Evolutionary conservation across 2,797 vertebrate species (phyloP).

Genomic region (Galaxias olidus): DNA sequence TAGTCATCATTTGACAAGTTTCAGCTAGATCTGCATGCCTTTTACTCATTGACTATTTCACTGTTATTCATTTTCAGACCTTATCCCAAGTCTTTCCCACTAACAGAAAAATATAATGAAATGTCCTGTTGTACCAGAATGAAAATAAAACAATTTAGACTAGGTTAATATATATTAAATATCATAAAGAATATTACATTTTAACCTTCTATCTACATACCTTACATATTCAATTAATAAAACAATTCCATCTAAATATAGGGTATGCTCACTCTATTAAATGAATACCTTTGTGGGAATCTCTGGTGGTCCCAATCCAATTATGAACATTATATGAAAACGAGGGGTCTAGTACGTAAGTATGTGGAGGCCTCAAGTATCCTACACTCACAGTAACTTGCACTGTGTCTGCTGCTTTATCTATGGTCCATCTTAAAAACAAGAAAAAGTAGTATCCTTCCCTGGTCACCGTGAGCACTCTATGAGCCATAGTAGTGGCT

Average conservation of each 20-base stretch:
- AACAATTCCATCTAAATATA: neutral
- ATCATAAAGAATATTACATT: neutral
- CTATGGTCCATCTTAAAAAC: too few species aligned
- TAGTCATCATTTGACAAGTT: slow-evolving; percentile 24
- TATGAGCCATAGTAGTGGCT: neutral
- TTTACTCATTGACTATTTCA: slow-evolving; percentile 28
- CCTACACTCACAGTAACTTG: too few species aligned
- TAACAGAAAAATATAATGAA: neutral
- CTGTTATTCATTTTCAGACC: neutral
- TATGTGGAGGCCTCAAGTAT: too few species aligned
- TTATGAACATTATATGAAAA: too few species aligned
- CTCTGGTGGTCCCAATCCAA: too few species aligned
- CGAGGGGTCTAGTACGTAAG: too few species aligned
- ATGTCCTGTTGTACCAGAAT: too few species aligned
- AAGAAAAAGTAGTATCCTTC: too few species aligned
- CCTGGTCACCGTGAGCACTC: slow-evolving; percentile 9
- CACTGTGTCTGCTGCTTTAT: too few species aligned
- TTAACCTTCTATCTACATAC: slow-evolving; percentile 6
- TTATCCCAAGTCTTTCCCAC: neutral
- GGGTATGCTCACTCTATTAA: neutral
- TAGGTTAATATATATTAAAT: too few species aligned
- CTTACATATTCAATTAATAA: neutral
- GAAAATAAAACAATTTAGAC: too few species aligned
- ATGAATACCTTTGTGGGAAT: neutral
- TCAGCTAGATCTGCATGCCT: slow-evolving; percentile 29